A percentile compares a stretch with the other conserved stretches of the same genome.
Evolutionary conservation across 2,113 vertebrate species (phyloP).

Genomic region (Solenodon paradoxus): DNA sequence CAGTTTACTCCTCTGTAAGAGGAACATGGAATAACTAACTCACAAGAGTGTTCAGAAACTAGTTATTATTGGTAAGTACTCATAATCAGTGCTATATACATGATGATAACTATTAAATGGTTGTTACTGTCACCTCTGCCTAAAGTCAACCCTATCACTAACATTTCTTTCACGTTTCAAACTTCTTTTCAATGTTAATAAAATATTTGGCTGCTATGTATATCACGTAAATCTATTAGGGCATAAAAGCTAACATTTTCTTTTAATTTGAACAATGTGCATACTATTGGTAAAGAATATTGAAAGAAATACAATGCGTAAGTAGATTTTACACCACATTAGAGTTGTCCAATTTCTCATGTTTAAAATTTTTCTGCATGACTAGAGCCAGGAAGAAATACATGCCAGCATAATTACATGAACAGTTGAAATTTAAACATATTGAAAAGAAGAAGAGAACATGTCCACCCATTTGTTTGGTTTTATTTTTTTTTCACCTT

Average conservation of each 20-base stretch:
- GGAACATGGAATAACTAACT: not conserved
- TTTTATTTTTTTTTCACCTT: slow-evolving; percentile 45
- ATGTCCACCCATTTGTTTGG: slow-evolving; percentile 81
- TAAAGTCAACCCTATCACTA: slow-evolving; percentile 47
- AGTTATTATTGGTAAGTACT: not conserved
- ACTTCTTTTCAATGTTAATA: slow-evolving; percentile 74
- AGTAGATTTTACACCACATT: slow-evolving; percentile 83
- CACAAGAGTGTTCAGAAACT: not conserved
- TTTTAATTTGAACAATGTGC: slow-evolving; percentile 79
- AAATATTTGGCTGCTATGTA: slow-evolving; percentile 77
- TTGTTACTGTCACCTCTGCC: slow-evolving; percentile 66
- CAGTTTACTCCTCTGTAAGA: slow-evolving; percentile 1
- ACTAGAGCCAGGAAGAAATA: slow-evolving; percentile 84
- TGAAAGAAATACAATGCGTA: slow-evolving; percentile 82
- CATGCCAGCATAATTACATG: slow-evolving; percentile 85
- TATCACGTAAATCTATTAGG: slow-evolving; percentile 69
- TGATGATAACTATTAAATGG: slow-evolving; percentile 52
- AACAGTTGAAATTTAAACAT: slow-evolving; percentile 86
- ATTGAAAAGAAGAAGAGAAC: slow-evolving; percentile 82
- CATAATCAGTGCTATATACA: not conserved
- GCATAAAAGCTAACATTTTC: slow-evolving; percentile 80
- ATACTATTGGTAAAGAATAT: slow-evolving; percentile 79
- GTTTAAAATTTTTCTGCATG: slow-evolving; percentile 86
- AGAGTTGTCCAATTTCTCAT: slow-evolving; percentile 84
- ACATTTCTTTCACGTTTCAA: slow-evolving; percentile 59